Evolutionary conservation across 2,888 invertebrate species (phyloP).

Genomic region (Chelonus formosanus): DNA sequence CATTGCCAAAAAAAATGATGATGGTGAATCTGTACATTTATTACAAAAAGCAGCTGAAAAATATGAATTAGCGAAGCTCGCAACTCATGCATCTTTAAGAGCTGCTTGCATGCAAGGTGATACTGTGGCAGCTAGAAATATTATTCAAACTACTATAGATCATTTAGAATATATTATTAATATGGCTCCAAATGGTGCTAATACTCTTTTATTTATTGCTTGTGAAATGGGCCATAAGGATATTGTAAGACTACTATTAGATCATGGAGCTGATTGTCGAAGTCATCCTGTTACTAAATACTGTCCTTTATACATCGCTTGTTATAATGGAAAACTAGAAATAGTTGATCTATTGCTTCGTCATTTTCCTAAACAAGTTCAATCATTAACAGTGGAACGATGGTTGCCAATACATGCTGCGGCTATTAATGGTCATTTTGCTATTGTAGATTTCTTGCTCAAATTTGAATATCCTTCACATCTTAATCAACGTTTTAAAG

Average conservation of each 20-base stretch:
- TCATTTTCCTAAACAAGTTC: conserved; percentile 85
- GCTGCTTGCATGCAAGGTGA: conserved; percentile 83
- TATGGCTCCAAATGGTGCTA: conserved; percentile 87
- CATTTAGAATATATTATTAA: conserved; percentile 82
- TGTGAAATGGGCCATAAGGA: conserved; percentile 85
- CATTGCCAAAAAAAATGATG: conserved; percentile 75
- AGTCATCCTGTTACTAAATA: conserved; percentile 91
- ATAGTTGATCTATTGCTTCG: conserved; percentile 79
- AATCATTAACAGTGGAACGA: conserved; percentile 88
- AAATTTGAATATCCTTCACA: conserved; percentile 82
- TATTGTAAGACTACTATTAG: conserved; percentile 80
- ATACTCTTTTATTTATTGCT: conserved; percentile 88
- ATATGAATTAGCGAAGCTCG: conserved; percentile 76
- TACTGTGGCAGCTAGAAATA: conserved; percentile 71
- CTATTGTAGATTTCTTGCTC: conserved; percentile 81
- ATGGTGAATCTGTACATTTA: conserved; percentile 72
- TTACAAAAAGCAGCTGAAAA: conserved; percentile 75
- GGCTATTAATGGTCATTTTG: conserved; percentile 85
- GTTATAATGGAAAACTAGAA: conserved; percentile 83
- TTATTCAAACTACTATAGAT: conserved; percentile 73
- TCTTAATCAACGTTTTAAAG: conserved; percentile 73
- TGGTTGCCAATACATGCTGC: conserved; percentile 95
- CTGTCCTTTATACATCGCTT: conserved; percentile 90
- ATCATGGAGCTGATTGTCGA: conserved; percentile 86
- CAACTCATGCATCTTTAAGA: conserved; percentile 79